Percentiles rank a stretch among this genome's conserved stretches.
phyloP scores from a whole-genome alignment of 2,113 vertebrate genomes.

The Ictidomys tridecemlineatus region DNA sequence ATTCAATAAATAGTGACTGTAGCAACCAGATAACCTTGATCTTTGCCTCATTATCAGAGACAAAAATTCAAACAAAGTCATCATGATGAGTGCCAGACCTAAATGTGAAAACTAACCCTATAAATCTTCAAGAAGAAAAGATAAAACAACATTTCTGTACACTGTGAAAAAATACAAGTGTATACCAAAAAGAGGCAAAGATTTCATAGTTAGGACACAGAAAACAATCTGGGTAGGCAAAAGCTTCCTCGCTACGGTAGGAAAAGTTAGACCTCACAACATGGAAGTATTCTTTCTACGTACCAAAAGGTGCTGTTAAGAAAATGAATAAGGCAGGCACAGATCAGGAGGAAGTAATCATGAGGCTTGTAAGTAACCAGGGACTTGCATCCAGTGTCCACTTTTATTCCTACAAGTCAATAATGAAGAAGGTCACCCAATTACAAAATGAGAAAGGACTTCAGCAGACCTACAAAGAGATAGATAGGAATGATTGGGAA shows the following conservation, averaged over 20 bases:
- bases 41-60: neutral
- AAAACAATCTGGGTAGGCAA: neutral
- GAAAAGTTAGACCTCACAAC: neutral
- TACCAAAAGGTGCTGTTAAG: neutral
- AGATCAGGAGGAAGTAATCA: neutral
- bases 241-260: neutral
- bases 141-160: no score
- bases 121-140: neutral
- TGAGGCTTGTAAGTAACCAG: neutral
- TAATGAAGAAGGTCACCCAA: neutral
- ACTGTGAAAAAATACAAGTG: neutral
- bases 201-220: neutral
- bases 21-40: neutral
- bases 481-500: neutral
- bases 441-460: neutral
- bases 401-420: neutral
- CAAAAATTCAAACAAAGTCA: neutral
- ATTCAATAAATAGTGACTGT: neutral
- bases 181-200: neutral
- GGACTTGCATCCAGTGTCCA: neutral
- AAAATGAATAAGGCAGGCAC: neutral
- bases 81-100: neutral
- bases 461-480: neutral
- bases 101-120: neutral
- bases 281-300: neutral